Base-by-base conservation (phyloP, 2,797 vertebrate species). In the Gymnopithys bicolor region DNA sequence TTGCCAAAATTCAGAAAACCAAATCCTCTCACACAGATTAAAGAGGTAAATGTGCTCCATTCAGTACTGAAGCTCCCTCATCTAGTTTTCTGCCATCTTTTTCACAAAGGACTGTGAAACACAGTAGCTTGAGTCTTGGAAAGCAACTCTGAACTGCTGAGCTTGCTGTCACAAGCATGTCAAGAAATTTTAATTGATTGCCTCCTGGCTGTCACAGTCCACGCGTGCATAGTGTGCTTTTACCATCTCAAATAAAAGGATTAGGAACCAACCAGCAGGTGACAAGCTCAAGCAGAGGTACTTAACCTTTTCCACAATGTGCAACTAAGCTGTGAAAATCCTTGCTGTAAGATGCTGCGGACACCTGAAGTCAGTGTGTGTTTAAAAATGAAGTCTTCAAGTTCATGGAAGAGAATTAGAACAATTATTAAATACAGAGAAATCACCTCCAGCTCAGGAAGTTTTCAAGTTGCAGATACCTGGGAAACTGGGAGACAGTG, bases 231-330 rank as follows among this genome's bases (percentile, higher is more conserved):
- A 76, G 39, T 10, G 18, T 70, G 63, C 79, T 94, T 92, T 74
- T 91, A 88, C 71, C 71, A 83, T 76, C 51, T 94, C 73, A 91
- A 91, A 39, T 60, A 89, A 89, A 87, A 87, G 85, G 82, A 90
- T 94, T 81, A 91, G 48, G 48, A 94, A 76, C 41, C 37, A 81
- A 55, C 10, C 56, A 75, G 87, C 51, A 84, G 52, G 88, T 3
- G 5, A 90, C 55, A 93, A 88, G 74, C 69, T 88, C 83, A 37
- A 73, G 80, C 46, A 90, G 70, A 91, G 33, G 16, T 33, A 63
- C 70, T 87, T 62, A 69, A 82, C 52, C 39, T 78, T 75, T 75
- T 62, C 77, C 52, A 91, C 77, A 68, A 70, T 2, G 16, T 19
- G 25, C 39, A 94, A 32, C 62, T 58, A 81, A 78, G 70, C 80